Base-by-base conservation (phyloP, 1,140 invertebrate genomes). In the Cecropterus lyciades region DNA sequence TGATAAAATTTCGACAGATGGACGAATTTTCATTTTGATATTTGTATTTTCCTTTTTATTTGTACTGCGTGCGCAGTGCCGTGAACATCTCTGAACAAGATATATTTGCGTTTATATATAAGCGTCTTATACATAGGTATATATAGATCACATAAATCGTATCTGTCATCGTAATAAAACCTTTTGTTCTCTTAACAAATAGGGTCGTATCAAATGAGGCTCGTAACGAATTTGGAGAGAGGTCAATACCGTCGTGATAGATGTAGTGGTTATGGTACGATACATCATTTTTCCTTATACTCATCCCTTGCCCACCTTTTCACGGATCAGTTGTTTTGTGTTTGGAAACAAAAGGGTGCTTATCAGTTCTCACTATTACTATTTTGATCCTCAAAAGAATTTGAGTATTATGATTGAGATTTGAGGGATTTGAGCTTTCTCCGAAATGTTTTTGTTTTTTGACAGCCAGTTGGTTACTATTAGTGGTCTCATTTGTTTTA, bases 301-400 rank as follows among this genome's bases (percentile, higher is more conserved):
- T 33, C 30, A 33, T 27, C 24, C 20, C 15, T 24, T 11, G 46
- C 46, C 8, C 30, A 43, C 62, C 51, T 74, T 75, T 80, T 77
- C 37, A 69, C 72, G 73, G 69, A 45, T 65, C 67, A 66, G 68
- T 71, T 69, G 73, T 75, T 77, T 75, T 73, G 62, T 70, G 17
- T n/a, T 57, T 45, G 20, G n/a, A 57, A 45, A 14, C 17, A 53
- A 70, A 73, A 80, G 5, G 59, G 62, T 56, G 69, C 72, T 67
- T 71, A 72, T 76, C 71, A 75, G n/a, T n/a, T n/a, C 30, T 66
- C 62, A n/a, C 60, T 48, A 72, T 69, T 79, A 40, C 40, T 42
- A 43, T 57, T 57, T 40, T 70, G 65, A 63, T 57, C 62, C 57
- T 74, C 59, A 64, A 72, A 75, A 65, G 49, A 59, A 60, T 69